Evolutionary conservation across 2,113 vertebrate genomes (phyloP).

Genomic region (Dicaeum eximium): DNA sequence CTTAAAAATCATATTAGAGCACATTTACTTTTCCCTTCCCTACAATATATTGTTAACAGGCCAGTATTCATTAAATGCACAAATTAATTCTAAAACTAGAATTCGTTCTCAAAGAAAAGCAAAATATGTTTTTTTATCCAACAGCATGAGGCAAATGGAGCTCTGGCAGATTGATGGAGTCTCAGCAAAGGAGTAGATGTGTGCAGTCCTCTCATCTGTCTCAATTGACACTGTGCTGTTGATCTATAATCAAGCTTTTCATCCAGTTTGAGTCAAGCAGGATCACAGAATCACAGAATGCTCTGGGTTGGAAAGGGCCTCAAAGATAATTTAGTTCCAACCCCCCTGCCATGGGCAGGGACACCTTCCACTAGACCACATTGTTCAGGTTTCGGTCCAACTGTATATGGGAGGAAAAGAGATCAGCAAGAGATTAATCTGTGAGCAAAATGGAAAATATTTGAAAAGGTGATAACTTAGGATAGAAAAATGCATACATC

Average conservation of each 20-base stretch:
- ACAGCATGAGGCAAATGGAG: not conserved
- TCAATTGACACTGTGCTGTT: not conserved
- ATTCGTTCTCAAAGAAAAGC: not conserved
- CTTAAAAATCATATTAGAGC: not conserved
- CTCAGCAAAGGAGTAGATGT: not conserved
- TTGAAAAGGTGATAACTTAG: not conserved
- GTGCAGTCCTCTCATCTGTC: not conserved
- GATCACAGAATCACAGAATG: not conserved
- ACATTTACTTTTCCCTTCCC: not conserved
- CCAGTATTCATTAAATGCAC: not conserved
- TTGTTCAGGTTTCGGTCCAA: not conserved
- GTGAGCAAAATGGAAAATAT: not conserved
- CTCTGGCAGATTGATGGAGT: not conserved
- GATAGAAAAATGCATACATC: not conserved
- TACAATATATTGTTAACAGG: not conserved
- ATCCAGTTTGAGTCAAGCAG: not conserved
- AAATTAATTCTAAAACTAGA: not conserved
- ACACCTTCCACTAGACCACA: not conserved
- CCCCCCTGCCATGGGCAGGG: accelerated
- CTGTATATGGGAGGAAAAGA: not conserved
- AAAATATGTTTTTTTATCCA: not conserved
- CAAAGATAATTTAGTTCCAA: not conserved
- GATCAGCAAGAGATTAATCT: not conserved
- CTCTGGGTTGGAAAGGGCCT: not conserved
- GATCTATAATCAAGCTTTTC: not conserved